Conservation (phyloP, 2,888 invertebrate species). For the Temnothorax rugatulus region DNA sequence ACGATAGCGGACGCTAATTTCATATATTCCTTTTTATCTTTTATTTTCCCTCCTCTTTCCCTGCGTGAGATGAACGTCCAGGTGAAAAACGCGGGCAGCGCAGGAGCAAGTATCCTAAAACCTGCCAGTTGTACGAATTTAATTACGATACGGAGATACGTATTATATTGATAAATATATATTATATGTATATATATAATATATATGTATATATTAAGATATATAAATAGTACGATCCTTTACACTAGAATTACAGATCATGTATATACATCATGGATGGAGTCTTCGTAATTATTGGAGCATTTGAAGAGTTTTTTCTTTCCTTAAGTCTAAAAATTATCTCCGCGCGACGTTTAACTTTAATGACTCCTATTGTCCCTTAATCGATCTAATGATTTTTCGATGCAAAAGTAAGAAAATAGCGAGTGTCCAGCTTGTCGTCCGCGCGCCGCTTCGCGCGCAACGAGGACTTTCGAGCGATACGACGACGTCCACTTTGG, state of each 20-base stretch:
- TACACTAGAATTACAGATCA: slow-evolving; percentile 75
- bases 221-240: slow-evolving; percentile 76
- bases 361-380: slow-evolving; percentile 68
- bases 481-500: slow-evolving; percentile 60
- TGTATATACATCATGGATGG: slow-evolving; percentile 81
- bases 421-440: slow-evolving; percentile 72
- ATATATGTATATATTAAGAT: slow-evolving; percentile 68
- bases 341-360: slow-evolving; percentile 50
- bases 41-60: slow-evolving; percentile 39
- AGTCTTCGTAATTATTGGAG: slow-evolving; percentile 73
- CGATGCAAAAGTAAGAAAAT: slow-evolving; percentile 83
- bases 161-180: slow-evolving; percentile 73
- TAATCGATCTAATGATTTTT: slow-evolving; percentile 65
- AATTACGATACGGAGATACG: slow-evolving; percentile 67
- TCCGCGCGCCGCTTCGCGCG: slow-evolving; percentile 45
- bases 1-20: background rate
- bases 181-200: slow-evolving; percentile 69
- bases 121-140: slow-evolving; percentile 24
- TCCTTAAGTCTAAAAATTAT: slow-evolving; percentile 69
- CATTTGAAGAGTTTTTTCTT: slow-evolving; percentile 69
- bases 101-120: slow-evolving; percentile 2
- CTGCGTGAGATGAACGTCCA: slow-evolving; percentile 59
- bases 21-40: background rate
- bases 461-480: slow-evolving; percentile 29
- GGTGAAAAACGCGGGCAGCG: slow-evolving; percentile 48